Conservation (phyloP, 2,797 vertebrate genomes). For the Gadopsis marmoratus region DNA sequence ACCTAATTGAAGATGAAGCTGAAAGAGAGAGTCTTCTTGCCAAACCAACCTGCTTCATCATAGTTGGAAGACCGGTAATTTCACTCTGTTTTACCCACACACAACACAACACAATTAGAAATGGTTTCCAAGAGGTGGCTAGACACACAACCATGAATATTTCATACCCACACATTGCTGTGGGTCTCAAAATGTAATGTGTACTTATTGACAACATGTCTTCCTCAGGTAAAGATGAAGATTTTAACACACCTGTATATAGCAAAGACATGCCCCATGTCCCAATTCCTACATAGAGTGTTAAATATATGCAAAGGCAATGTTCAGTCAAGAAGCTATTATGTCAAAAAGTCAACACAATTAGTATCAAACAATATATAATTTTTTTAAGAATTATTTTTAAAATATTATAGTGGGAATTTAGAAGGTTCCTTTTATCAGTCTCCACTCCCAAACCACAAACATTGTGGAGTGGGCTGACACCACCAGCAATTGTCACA, state of each 20-base stretch:
- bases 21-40: slow-evolving; percentile 86
- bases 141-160: not conserved
- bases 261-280: not conserved
- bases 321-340: not conserved
- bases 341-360: not conserved
- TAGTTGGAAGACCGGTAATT: slow-evolving; percentile 95
- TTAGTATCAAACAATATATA: not conserved
- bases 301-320: not conserved
- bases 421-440: not conserved
- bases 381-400: no score
- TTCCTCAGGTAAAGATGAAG: not conserved
- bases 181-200: not conserved
- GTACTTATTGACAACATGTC: not conserved
- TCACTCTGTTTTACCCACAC: not conserved
- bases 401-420: not conserved
- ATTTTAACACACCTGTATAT: not conserved
- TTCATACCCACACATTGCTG: not conserved
- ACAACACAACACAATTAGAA: not conserved
- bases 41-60: slow-evolving; percentile 91
- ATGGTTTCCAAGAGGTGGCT: not conserved
- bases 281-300: not conserved
- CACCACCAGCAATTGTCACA: not conserved
- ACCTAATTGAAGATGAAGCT: slow-evolving; percentile 90
- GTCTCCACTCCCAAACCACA: not conserved
- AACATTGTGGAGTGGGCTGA: not conserved